phyloP scores from a whole-genome alignment of 2,888 invertebrate genomes.

The Acanthosepion lycidas region DNA sequence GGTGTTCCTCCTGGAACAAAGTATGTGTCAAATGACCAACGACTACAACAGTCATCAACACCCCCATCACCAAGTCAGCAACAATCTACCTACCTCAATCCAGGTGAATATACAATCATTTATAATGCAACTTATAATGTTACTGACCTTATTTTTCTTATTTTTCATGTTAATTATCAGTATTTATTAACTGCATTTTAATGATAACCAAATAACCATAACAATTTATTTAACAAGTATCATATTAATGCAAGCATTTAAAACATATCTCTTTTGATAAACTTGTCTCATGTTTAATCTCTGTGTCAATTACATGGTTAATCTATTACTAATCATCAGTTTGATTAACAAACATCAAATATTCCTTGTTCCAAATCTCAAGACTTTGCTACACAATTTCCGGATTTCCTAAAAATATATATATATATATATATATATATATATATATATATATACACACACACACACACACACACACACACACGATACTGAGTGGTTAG shows the following conservation, averaged over 20 bases:
- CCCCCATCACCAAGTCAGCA: slow-evolving; percentile 60
- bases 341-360: background rate
- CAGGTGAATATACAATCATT: slow-evolving; percentile 59
- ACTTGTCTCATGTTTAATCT: background rate
- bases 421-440: background rate
- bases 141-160: background rate
- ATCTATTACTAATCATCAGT: background rate
- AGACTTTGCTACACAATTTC: background rate
- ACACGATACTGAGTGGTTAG: too few relatives aligned
- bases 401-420: background rate
- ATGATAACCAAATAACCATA: background rate
- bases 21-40: slow-evolving; percentile 62
- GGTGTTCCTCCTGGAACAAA: slow-evolving; percentile 77
- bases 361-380: background rate
- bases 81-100: slow-evolving; percentile 66
- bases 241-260: background rate
- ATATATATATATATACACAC: background rate
- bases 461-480: too few relatives aligned
- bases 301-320: background rate
- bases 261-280: background rate
- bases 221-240: background rate
- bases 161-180: background rate
- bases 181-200: background rate
- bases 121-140: too few relatives aligned
- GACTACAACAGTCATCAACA: slow-evolving; percentile 62